Evolutionary conservation across 2,888 invertebrate genomes (phyloP), one percentile per base, ranked within the genome.

Genomic region (Arctia plantaginis): DNA sequence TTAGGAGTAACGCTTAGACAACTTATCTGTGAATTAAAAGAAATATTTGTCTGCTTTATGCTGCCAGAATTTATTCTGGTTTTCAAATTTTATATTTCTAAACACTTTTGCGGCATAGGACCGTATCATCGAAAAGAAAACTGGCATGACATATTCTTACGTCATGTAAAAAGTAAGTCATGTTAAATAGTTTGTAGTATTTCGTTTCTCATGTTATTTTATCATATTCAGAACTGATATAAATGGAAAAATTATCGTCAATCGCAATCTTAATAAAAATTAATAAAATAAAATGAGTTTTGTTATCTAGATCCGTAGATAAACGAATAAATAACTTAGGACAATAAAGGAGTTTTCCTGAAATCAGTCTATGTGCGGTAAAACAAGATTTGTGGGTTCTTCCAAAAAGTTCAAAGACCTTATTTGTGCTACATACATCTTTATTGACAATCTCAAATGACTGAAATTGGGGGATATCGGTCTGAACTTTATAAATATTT

Each of bases 371-470:
- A 30, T 35, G 20, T 59, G n/a, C n/a, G 55, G 18, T 27, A 59
- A 41, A 69, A n/a, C 2, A 39, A 39, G 69, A 15, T n/a, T 35
- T 35, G 69, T 59, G 27, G 27, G 41, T 23, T 69, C 39, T 12
- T n/a, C 10, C 73, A 35, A 33, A 66, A 66, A 72, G 72, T 66
- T 72, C 66, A 55, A 30, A n/a, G 66, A 30, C 51, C 55, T 30
- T 77, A 55, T 66, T 27, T 44, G 64, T 75, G 76, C 81, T 78
- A 69, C 79, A 82, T 80, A 82, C 76, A 71, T 69, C 73, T 77
- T 78, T 79, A 81, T 77, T 79, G 70, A 62, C 72, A 13, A 68
- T 71, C 68, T 64, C 75, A 74, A 41, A 64, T 44, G 55, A 71
- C 33, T 66, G 55, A 59, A 66, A 72, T 55, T 39, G 72, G 72